Percentiles rank a stretch among this genome's conserved stretches.
Evolutionary conservation across 2,888 invertebrate species (phyloP).

Genomic region (Falcaria lacertinaria): DNA sequence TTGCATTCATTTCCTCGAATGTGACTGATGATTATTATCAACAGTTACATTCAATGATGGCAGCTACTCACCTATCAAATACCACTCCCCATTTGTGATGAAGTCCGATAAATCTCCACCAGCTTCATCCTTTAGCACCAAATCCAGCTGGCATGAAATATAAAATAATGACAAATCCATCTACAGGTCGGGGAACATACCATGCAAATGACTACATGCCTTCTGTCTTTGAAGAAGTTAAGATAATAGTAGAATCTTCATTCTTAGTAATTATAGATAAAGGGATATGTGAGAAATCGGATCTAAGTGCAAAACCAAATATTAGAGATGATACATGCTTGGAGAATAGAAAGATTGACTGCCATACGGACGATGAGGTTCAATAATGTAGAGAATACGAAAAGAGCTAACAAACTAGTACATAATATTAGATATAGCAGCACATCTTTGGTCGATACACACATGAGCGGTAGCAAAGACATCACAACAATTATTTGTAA

Average conservation of each 20-base stretch:
- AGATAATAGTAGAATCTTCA: conserved; percentile 1
- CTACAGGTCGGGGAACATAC: background rate
- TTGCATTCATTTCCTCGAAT: background rate
- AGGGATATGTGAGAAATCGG: conserved; percentile 48
- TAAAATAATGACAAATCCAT: background rate
- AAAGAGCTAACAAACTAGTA: too few species aligned
- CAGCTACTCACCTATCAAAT: conserved; percentile 96
- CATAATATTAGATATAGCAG: too few species aligned
- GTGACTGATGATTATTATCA: too few species aligned
- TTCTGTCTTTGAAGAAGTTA: conserved; percentile 2
- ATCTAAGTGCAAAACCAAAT: conserved; percentile 29
- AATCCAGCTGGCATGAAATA: conserved; percentile 87
- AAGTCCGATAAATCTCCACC: conserved; percentile 98
- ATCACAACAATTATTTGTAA: too few species aligned
- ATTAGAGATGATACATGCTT: conserved; percentile 30
- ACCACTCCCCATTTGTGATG: conserved; percentile 99
- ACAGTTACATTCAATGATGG: too few species aligned
- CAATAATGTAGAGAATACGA: background rate
- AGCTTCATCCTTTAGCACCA: conserved; percentile 94
- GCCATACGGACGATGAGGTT: conserved; percentile 31
- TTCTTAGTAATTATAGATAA: conserved; percentile 2
- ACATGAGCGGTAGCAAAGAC: too few species aligned
- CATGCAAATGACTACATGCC: conserved; percentile 5
- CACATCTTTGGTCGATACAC: too few species aligned
- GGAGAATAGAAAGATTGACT: conserved; percentile 23